phyloP scores from a whole-genome alignment of 2,888 invertebrate genomes.

The Trachelus troglodyta region DNA sequence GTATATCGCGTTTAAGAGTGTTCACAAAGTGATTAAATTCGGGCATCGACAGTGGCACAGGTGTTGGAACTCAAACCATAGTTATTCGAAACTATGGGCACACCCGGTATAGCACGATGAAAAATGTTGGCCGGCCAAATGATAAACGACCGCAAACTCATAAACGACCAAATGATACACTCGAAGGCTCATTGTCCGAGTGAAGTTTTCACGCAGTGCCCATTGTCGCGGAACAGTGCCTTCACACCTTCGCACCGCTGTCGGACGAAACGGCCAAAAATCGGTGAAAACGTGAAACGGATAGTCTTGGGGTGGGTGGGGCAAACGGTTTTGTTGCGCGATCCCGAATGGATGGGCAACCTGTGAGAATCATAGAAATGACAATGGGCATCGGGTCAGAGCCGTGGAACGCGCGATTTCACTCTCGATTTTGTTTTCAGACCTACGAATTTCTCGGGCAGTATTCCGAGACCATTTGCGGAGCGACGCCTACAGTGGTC shows the following conservation, averaged over 20 bases:
- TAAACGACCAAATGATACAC: constrained; percentile 63
- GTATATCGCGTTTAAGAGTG: background rate
- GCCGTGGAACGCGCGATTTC: constrained; percentile 6
- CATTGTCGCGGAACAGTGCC: constrained; percentile 36
- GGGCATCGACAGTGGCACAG: background rate
- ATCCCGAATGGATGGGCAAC: constrained; percentile 18
- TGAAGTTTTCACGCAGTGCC: constrained; percentile 48
- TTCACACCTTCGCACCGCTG: constrained; percentile 34
- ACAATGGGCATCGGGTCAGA: constrained; percentile 1
- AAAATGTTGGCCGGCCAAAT: constrained; percentile 51
- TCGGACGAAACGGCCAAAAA: constrained; percentile 36
- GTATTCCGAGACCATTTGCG: background rate
- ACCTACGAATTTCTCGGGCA: background rate
- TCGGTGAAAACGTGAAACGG: constrained; percentile 22
- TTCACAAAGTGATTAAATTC: background rate
- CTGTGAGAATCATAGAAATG: constrained; percentile 8
- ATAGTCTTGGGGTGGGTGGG: constrained; percentile 17
- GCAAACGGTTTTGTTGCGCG: constrained; percentile 30
- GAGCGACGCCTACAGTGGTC: background rate
- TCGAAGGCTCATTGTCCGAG: constrained; percentile 55
- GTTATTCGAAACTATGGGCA: background rate
- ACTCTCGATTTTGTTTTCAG: constrained; percentile 6
- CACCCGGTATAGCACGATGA: constrained; percentile 43
- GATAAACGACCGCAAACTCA: constrained; percentile 59
- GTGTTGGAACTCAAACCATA: background rate